A percentile compares a stretch with the other conserved stretches of the same genome.
These are phyloP conservation scores for Sarcophaga subvicina DNA, from an alignment of 2,888 invertebrate species.

Conservation along the genomic window DNA sequence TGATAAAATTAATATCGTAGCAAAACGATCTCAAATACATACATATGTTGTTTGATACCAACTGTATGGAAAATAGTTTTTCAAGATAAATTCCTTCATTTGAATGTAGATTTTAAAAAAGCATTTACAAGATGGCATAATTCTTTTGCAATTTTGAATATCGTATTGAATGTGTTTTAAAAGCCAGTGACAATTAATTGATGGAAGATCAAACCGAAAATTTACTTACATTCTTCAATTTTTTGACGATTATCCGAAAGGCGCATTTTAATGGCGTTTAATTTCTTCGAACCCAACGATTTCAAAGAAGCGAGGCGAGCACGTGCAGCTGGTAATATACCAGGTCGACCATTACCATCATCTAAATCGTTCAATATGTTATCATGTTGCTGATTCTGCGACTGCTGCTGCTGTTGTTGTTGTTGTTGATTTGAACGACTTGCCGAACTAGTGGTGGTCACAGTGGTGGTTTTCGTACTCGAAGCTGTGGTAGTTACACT, in stretches of 20 bases:
- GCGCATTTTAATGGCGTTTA: conserved; percentile 85
- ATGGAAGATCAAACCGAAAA: background rate
- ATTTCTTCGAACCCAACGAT: conserved; percentile 87
- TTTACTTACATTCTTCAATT: conserved; percentile 80
- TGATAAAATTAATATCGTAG: no score
- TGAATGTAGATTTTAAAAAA: no score
- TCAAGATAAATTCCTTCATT: no score
- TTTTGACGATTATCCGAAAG: conserved; percentile 82
- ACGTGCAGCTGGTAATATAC: conserved; percentile 80
- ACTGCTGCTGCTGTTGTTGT: conserved; percentile 71
- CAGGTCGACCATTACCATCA: conserved; percentile 71
- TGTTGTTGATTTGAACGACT: conserved; percentile 68
- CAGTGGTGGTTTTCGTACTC: conserved; percentile 22
- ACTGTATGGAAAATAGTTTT: no score
- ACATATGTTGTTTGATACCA: no score
- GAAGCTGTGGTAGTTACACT: conserved; percentile 38
- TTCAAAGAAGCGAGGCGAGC: conserved; percentile 86
- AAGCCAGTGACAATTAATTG: background rate
- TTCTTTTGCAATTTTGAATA: no score
- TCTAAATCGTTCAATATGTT: conserved; percentile 69
- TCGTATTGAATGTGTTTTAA: background rate
- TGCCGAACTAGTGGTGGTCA: conserved; percentile 17
- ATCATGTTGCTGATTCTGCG: conserved; percentile 34
- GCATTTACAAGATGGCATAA: no score
- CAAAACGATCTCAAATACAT: no score